Conservation (phyloP, 2,797 vertebrate species). For the Limnodromus scolopaceus region DNA sequence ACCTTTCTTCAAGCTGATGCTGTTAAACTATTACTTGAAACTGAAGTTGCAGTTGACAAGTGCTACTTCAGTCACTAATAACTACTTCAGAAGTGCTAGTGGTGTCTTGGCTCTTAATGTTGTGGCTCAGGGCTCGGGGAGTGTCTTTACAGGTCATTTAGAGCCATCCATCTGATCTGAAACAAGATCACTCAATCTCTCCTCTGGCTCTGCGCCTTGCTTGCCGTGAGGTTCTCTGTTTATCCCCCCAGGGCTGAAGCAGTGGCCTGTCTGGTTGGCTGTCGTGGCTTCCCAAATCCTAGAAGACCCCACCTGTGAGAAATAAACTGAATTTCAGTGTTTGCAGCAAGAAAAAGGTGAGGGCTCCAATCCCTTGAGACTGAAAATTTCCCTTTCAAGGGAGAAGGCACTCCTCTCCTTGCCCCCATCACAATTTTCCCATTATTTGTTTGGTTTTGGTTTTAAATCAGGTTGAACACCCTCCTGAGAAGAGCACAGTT, state of each 20-base stretch:
- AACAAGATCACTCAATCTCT: conserved; percentile 76
- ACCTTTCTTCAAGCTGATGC: conserved; percentile 76
- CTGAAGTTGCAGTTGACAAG: conserved; percentile 77
- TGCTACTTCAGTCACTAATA: conserved; percentile 79
- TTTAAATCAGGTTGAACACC: neutral
- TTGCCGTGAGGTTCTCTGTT: conserved; percentile 13
- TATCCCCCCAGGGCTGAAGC: conserved; percentile 1
- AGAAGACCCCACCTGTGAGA: neutral
- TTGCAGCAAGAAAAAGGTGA: neutral
- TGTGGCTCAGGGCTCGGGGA: conserved; percentile 72
- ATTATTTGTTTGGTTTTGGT: neutral
- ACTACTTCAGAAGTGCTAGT: conserved; percentile 75
- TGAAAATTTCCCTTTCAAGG: neutral
- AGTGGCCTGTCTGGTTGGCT: neutral
- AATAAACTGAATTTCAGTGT: neutral
- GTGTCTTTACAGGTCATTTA: conserved; percentile 80
- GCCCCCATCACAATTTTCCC: neutral
- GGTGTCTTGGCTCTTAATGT: conserved; percentile 71
- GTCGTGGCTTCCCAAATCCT: neutral
- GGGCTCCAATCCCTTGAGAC: neutral
- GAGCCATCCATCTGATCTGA: conserved; percentile 78
- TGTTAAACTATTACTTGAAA: conserved; percentile 80
- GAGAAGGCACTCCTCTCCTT: neutral
- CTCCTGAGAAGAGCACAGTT: neutral
- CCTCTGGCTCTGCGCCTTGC: conserved; percentile 26